A percentile compares a stretch with the other conserved stretches of the same genome.
phyloP scores from a whole-genome alignment of 1,140 invertebrate genomes.

The Macrosteles quadrilineatus region DNA sequence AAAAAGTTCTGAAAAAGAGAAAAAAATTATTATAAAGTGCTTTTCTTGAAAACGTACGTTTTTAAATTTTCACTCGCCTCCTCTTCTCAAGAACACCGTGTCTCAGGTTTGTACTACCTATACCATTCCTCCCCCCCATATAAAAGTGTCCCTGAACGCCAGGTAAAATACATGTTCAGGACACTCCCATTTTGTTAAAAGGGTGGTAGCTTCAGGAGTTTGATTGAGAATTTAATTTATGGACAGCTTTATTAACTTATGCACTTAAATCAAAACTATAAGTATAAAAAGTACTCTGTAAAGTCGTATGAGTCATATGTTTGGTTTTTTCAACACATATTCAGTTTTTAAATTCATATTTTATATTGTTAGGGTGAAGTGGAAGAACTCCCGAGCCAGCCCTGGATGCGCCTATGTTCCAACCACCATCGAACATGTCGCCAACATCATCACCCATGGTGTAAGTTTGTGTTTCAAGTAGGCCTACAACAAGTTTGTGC shows the following conservation, averaged over 20 bases:
- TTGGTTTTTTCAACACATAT: not conserved
- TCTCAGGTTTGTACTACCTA: too few relatives aligned
- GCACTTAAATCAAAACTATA: not conserved
- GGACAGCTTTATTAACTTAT: not conserved
- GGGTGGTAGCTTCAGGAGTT: not conserved
- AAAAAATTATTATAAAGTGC: too few relatives aligned
- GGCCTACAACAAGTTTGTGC: too few relatives aligned
- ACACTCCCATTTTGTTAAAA: not conserved
- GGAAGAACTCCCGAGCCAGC: constrained; percentile 67
- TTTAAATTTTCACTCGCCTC: too few relatives aligned
- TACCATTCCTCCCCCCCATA: too few relatives aligned
- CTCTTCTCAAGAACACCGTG: too few relatives aligned
- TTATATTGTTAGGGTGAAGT: constrained; percentile 59
- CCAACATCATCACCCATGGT: constrained; percentile 89
- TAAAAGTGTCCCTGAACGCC: too few relatives aligned
- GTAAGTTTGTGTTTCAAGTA: constrained; percentile 53
- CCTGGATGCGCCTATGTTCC: constrained; percentile 68
- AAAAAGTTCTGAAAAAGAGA: too few relatives aligned
- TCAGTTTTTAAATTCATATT: not conserved
- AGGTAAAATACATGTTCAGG: too few relatives aligned
- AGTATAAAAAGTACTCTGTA: not conserved
- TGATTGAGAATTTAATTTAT: not conserved
- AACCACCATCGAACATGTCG: constrained; percentile 83
- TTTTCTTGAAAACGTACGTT: too few relatives aligned
- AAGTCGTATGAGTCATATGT: not conserved